Percentiles rank a stretch among this genome's conserved stretches.
Evolutionary conservation across 2,797 vertebrate species (phyloP).

Genomic region (Aselliscus stoliczkanus): DNA sequence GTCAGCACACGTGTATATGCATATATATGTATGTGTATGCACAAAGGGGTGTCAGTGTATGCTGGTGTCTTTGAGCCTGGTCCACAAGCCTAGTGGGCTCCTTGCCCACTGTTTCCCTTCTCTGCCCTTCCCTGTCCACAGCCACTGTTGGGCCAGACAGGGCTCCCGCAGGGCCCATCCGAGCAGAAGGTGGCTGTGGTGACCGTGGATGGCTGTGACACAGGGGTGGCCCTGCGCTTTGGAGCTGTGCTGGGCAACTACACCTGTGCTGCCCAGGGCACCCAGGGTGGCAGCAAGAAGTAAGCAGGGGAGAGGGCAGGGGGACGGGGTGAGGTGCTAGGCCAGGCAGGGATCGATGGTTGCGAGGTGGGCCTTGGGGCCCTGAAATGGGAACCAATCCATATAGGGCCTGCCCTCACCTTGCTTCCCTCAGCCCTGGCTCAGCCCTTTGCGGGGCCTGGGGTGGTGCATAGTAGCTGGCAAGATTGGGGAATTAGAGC

Average conservation of each 20-base stretch:
- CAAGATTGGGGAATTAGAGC: background rate
- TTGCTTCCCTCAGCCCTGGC: background rate
- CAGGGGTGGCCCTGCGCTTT: constrained; percentile 90
- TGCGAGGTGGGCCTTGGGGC: background rate
- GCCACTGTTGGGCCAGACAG: constrained; percentile 90
- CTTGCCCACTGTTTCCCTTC: background rate
- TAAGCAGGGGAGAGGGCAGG: constrained; percentile 74
- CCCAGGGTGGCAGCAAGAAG: constrained; percentile 95
- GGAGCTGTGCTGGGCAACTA: constrained; percentile 90
- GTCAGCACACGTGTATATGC: background rate
- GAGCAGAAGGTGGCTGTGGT: constrained; percentile 94
- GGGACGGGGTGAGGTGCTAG: background rate
- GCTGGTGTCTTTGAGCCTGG: background rate
- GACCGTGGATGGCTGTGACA: constrained; percentile 92
- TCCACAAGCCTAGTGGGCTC: background rate
- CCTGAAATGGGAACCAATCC: background rate
- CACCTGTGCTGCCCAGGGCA: constrained; percentile 92
- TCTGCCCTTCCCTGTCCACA: constrained; percentile 67
- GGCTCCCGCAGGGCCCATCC: constrained; percentile 93
- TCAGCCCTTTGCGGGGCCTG: background rate
- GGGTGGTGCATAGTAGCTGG: fast-evolving
- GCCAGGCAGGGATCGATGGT: background rate
- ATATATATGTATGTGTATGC: too few relatives aligned
- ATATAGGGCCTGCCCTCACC: background rate
- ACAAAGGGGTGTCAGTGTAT: fast-evolving